A percentile compares a stretch with the other conserved stretches of the same genome.
Evolutionary conservation across 2,888 invertebrate species (phyloP).

Genomic region (Lacanobia wlatinum): DNA sequence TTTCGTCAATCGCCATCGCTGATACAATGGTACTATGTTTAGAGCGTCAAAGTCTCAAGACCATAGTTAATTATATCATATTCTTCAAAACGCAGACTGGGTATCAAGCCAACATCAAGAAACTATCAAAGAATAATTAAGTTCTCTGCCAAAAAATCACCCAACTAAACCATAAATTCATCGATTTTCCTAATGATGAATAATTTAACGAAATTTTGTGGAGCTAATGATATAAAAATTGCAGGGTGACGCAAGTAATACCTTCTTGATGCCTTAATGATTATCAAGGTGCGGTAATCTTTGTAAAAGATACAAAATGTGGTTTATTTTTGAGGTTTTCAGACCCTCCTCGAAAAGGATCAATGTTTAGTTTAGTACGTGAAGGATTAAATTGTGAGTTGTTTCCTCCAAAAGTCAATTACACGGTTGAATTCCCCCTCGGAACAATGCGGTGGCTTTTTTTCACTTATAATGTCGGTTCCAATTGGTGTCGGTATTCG

Average conservation of each 20-base stretch:
- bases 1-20: no score
- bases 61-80: neutral
- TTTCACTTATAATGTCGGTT: slow-evolving; percentile 46
- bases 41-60: neutral
- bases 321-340: slow-evolving; percentile 33
- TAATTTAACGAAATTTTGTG: slow-evolving; percentile 56
- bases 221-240: slow-evolving; percentile 64
- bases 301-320: slow-evolving; percentile 38
- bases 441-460: slow-evolving; percentile 60
- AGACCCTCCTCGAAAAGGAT: slow-evolving; percentile 25
- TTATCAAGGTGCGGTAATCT: slow-evolving; percentile 43
- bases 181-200: slow-evolving; percentile 53
- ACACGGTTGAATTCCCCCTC: slow-evolving; percentile 56
- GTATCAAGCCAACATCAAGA: neutral
- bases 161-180: slow-evolving; percentile 12
- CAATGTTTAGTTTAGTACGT: slow-evolving; percentile 55
- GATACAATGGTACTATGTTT: no score
- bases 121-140: slow-evolving; percentile 40
- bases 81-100: neutral
- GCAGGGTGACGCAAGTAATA: slow-evolving; percentile 53
- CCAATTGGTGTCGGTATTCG: slow-evolving; percentile 46
- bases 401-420: slow-evolving; percentile 64
- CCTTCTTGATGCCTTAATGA: slow-evolving; percentile 59
- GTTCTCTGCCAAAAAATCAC: neutral
- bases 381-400: slow-evolving; percentile 60